phyloP scores from a whole-genome alignment of 2,797 vertebrate species.

The Aeoliscus strigatus region DNA sequence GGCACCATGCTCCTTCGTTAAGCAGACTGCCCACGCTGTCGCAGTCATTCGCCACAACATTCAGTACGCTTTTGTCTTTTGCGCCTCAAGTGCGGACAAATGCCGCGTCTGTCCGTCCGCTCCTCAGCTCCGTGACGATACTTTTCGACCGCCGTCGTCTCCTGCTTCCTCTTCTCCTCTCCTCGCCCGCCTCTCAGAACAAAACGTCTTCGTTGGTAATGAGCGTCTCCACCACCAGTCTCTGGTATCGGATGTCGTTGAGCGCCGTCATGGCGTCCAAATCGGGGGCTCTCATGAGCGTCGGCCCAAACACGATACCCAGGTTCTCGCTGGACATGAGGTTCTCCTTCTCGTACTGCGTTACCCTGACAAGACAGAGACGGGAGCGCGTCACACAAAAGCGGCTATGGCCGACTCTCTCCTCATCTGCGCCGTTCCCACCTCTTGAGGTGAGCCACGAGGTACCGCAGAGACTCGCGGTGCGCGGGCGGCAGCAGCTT shows the following conservation, averaged over 20 bases:
- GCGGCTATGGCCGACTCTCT: no score
- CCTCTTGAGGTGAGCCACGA: constrained; percentile 98
- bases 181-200: constrained; percentile 78
- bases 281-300: constrained; percentile 94
- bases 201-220: constrained; percentile 98
- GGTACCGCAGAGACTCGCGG: constrained; percentile 93
- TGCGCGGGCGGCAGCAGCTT: constrained; percentile 94
- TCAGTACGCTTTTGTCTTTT: no score
- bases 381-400: no score
- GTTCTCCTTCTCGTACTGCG: constrained; percentile 90
- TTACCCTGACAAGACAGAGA: no score
- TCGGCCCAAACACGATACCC: constrained; percentile 96
- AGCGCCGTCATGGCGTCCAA: constrained; percentile 95
- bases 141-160: constrained; percentile 4
- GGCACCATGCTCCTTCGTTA: no score
- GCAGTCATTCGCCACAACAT: no score
- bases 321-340: constrained; percentile 97
- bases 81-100: no score
- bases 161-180: constrained; percentile 2
- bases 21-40: no score
- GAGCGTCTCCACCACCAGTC: constrained; percentile 96
- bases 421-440: no score
- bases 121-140: background rate
- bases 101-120: background rate
- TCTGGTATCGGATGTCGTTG: constrained; percentile 98